These are phyloP conservation scores for Yponomeuta evonymella DNA, from an alignment of 2,888 invertebrate genomes.

Conservation along the genomic window DNA sequence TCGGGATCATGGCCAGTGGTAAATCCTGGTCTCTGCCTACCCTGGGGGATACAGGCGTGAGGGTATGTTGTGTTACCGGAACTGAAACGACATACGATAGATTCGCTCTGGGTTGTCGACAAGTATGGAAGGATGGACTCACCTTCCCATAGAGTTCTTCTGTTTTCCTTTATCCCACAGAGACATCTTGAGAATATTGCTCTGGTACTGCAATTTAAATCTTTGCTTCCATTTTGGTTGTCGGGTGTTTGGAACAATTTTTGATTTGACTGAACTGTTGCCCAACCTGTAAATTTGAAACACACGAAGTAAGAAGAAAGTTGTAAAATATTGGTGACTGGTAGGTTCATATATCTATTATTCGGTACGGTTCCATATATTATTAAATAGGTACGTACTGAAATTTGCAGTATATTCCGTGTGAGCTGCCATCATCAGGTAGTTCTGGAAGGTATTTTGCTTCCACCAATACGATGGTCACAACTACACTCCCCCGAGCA, in stretches of 20 bases:
- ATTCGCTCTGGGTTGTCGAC: too few relatives aligned
- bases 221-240: slow-evolving; percentile 58
- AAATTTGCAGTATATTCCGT: slow-evolving; percentile 53
- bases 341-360: too few relatives aligned
- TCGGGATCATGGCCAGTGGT: too few relatives aligned
- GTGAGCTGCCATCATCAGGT: slow-evolving; percentile 45
- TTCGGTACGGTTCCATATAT: too few relatives aligned
- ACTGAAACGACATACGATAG: too few relatives aligned
- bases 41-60: too few relatives aligned
- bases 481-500: slow-evolving; percentile 25
- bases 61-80: too few relatives aligned
- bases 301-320: too few relatives aligned
- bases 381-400: slow-evolving; percentile 34
- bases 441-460: slow-evolving; percentile 51
- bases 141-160: slow-evolving; percentile 66
- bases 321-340: too few relatives aligned
- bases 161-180: slow-evolving; percentile 59
- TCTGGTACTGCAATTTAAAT: slow-evolving; percentile 45
- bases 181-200: slow-evolving; percentile 45
- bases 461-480: slow-evolving; percentile 53
- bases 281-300: slow-evolving; percentile 41
- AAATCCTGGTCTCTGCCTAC: too few relatives aligned
- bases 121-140: neutral
- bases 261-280: slow-evolving; percentile 47
- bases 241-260: slow-evolving; percentile 38